These are phyloP conservation scores for Pluvianellus socialis DNA, from an alignment of 2,113 vertebrate species.

Conservation along the genomic window DNA sequence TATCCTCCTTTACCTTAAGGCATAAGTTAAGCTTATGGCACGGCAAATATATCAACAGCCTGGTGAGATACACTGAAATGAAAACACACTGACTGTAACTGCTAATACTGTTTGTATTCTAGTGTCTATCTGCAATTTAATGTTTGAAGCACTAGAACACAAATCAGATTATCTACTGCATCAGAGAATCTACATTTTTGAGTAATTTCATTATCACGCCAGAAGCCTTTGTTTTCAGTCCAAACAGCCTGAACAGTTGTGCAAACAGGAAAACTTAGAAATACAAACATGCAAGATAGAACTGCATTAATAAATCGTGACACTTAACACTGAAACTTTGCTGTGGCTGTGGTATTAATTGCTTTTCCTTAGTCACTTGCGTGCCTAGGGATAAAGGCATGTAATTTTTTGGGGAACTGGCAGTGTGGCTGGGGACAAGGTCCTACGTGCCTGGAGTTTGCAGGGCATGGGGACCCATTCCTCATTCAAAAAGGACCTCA, in stretches of 20 bases:
- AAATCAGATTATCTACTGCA: not conserved
- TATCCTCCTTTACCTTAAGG: not conserved
- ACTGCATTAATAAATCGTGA: not conserved
- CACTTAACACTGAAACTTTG: not conserved
- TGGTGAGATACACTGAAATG: not conserved
- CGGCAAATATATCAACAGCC: not conserved
- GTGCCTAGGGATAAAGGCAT: rapidly evolving
- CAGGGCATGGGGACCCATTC: not conserved
- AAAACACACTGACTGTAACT: not conserved
- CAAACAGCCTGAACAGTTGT: conserved; percentile 46
- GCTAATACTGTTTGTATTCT: not conserved
- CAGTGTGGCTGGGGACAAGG: not conserved
- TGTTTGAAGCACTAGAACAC: not conserved
- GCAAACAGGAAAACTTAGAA: conserved; percentile 54
- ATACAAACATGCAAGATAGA: conserved; percentile 10
- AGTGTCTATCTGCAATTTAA: not conserved
- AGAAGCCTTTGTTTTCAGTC: conserved; percentile 48
- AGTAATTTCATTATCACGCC: not conserved
- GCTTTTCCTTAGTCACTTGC: not conserved
- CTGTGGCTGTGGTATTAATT: not conserved
- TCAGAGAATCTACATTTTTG: not conserved
- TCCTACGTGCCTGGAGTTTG: not conserved
- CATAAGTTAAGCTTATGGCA: not conserved
- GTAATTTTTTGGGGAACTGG: not conserved
- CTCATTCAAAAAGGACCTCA: not conserved